Conservation (phyloP, 2,888 invertebrate species). For the Drosophila stalkeri region DNA sequence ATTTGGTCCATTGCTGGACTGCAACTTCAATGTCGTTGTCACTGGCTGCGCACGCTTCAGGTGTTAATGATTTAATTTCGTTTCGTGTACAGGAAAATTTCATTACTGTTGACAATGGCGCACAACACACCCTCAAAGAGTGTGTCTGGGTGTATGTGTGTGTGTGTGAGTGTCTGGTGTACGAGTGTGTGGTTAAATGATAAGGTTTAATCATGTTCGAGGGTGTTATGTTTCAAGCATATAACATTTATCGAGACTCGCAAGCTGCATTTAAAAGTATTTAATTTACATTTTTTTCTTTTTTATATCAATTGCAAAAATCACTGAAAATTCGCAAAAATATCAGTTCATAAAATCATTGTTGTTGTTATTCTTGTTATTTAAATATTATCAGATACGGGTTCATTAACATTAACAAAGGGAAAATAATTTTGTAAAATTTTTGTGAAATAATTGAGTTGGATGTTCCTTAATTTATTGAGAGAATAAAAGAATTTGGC, state of each 20-base stretch:
- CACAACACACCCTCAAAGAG: conserved; percentile 28
- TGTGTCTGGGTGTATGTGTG: conserved; percentile 4
- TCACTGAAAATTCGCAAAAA: conserved; percentile 23
- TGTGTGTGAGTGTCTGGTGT: conserved; percentile 22
- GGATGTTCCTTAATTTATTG: neutral
- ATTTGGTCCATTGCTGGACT: conserved; percentile 20
- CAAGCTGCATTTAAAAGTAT: conserved; percentile 33
- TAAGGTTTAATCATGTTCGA: conserved; percentile 63
- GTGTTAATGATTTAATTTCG: conserved; percentile 80
- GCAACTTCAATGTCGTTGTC: conserved; percentile 43
- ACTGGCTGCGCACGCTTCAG: conserved; percentile 69
- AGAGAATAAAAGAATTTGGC: neutral
- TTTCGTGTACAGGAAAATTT: conserved; percentile 78
- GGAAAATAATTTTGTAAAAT: neutral
- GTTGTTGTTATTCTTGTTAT: conserved; percentile 15
- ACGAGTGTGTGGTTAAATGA: conserved; percentile 62
- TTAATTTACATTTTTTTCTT: conserved; percentile 27
- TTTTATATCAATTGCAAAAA: conserved; percentile 29
- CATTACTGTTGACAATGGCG: conserved; percentile 78
- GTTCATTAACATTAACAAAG: conserved; percentile 45
- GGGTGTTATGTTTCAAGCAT: conserved; percentile 50
- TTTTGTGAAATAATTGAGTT: conserved; percentile 19
- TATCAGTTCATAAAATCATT: conserved; percentile 23
- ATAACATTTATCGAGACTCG: conserved; percentile 39
- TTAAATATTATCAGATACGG: conserved; percentile 28